phyloP scores from a whole-genome alignment of 2,797 vertebrate genomes.

The Helarctos malayanus region DNA sequence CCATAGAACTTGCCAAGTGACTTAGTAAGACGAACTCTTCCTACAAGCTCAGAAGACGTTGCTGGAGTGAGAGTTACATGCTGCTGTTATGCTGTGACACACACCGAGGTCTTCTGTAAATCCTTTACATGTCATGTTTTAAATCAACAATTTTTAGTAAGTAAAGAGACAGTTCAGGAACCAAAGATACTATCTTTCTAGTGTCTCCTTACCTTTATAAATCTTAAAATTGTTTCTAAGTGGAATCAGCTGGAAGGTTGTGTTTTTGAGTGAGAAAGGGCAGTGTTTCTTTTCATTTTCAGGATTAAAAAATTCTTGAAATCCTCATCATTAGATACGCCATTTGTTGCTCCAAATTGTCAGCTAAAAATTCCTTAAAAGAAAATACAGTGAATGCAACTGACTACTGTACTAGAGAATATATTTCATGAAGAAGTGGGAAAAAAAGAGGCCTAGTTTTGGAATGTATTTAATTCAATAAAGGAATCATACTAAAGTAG shows the following conservation, averaged over 20 bases:
- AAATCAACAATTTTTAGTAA: constrained; percentile 53
- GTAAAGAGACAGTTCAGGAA: constrained; percentile 23
- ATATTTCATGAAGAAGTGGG: neutral
- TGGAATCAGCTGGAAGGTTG: neutral
- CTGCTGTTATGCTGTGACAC: neutral
- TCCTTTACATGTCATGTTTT: neutral
- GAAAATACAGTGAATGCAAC: neutral
- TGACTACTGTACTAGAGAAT: neutral
- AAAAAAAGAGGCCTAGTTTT: neutral
- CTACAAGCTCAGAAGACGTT: neutral
- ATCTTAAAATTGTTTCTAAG: neutral
- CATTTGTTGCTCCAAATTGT: constrained; percentile 63
- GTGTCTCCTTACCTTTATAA: neutral
- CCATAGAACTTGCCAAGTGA: neutral
- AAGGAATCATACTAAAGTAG: constrained; percentile 12
- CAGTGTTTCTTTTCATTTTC: neutral
- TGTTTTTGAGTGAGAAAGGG: neutral
- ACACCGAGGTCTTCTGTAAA: neutral
- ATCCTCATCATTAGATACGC: constrained; percentile 43
- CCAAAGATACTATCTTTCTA: neutral
- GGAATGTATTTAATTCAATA: neutral
- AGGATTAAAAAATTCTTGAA: constrained; percentile 50
- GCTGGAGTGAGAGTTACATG: neutral
- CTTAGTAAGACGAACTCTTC: neutral
- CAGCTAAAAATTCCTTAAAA: neutral